These are phyloP conservation scores for Semnornis frantzii DNA, from an alignment of 2,113 vertebrate genomes.

Conservation along the genomic window DNA sequence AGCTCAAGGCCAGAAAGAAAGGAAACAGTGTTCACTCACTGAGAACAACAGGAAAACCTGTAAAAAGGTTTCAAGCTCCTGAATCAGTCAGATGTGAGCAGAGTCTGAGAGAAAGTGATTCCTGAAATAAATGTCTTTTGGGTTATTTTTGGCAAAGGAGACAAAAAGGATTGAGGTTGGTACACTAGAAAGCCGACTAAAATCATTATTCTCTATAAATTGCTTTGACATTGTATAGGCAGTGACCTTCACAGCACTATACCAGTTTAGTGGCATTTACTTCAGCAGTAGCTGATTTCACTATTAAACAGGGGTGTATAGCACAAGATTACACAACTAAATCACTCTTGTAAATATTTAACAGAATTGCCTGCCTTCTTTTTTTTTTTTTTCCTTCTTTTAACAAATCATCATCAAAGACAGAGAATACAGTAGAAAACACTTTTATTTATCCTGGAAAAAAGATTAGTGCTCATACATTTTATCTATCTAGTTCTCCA, in stretches of 20 bases:
- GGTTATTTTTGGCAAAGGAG: conserved; percentile 60
- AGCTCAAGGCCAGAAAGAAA: conserved; percentile 8
- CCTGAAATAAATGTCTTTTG: conserved; percentile 56
- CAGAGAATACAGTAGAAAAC: conserved; percentile 76
- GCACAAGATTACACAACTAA: conserved; percentile 79
- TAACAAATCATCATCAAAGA: conserved; percentile 78
- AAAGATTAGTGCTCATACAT: conserved; percentile 76
- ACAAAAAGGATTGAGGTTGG: conserved; percentile 40
- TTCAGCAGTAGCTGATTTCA: conserved; percentile 78
- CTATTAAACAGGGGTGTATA: conserved; percentile 72
- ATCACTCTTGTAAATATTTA: conserved; percentile 84
- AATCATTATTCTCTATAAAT: conserved; percentile 75
- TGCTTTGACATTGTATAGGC: conserved; percentile 72
- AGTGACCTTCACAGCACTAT: conserved; percentile 73
- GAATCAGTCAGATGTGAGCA: conserved; percentile 24
- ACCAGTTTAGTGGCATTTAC: conserved; percentile 73
- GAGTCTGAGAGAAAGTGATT: conserved; percentile 35
- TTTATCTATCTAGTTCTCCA: conserved; percentile 79
- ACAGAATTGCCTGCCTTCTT: conserved; percentile 64
- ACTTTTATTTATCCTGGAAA: conserved; percentile 78
- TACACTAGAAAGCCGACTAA: conserved; percentile 72
- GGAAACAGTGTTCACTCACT: background rate
- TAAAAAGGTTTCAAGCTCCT: conserved; percentile 7
- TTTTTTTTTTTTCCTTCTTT: conserved; percentile 70
- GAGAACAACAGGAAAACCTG: conserved; percentile 13